A percentile compares a stretch with the other conserved stretches of the same genome.
Conservation (phyloP, 1,140 invertebrate genomes). For the Tetramorium parvispinum region DNA sequence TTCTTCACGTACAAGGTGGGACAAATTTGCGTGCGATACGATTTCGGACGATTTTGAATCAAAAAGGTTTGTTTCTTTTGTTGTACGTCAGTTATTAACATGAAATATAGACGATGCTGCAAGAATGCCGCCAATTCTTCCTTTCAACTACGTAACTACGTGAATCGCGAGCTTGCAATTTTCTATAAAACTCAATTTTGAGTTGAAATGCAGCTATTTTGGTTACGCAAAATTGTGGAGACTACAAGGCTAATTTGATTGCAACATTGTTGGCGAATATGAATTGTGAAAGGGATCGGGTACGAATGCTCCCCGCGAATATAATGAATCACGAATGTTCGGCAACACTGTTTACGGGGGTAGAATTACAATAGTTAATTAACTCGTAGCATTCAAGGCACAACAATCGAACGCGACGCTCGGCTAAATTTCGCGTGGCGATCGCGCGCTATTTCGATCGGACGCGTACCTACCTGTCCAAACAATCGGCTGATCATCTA, state of each 20-base stretch:
- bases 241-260: conserved; percentile 27
- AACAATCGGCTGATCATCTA: conserved; percentile 58
- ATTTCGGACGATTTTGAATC: neutral
- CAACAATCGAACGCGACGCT: conserved; percentile 54
- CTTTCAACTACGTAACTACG: neutral
- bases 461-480: conserved; percentile 45
- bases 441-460: conserved; percentile 49
- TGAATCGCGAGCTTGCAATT: neutral
- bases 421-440: conserved; percentile 45
- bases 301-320: conserved; percentile 17
- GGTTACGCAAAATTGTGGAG: neutral
- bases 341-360: conserved; percentile 30
- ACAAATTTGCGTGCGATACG: neutral
- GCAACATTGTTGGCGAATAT: conserved; percentile 36
- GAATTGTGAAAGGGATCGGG: conserved; percentile 35
- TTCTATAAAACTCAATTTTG: conserved; percentile 3
- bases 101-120: neutral
- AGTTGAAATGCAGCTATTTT: neutral
- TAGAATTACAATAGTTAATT: conserved; percentile 55
- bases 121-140: neutral
- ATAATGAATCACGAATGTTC: conserved; percentile 58
- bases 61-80: neutral
- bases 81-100: no score
- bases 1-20: neutral
- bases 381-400: conserved; percentile 55